A percentile compares a stretch with the other conserved stretches of the same genome.
These are phyloP conservation scores for Andrena flavipes DNA, from an alignment of 2,888 invertebrate genomes.

Conservation along the genomic window DNA sequence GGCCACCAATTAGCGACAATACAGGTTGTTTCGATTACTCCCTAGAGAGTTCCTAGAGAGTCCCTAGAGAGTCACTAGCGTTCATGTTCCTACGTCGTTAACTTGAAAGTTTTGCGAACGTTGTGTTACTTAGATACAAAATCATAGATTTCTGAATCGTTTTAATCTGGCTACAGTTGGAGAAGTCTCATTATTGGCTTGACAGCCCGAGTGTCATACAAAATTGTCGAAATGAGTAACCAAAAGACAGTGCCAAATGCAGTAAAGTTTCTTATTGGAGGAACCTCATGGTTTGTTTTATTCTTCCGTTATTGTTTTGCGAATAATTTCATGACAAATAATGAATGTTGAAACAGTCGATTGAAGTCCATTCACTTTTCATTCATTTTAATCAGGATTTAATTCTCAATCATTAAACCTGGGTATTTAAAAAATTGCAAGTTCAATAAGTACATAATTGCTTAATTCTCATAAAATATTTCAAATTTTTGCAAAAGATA, in stretches of 20 bases:
- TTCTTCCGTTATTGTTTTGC: slow-evolving; percentile 11
- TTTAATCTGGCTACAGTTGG: neutral
- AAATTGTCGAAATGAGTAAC: slow-evolving; percentile 73
- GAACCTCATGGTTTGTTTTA: slow-evolving; percentile 80
- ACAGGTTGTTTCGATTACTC: no score
- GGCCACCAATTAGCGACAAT: no score
- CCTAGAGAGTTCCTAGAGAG: no score
- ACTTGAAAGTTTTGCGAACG: neutral
- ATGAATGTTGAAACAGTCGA: neutral
- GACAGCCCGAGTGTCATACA: slow-evolving; percentile 38
- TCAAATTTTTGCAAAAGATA: slow-evolving; percentile 1
- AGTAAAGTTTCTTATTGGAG: slow-evolving; percentile 82
- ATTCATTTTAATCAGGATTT: neutral
- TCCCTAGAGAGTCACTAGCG: no score
- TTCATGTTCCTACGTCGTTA: no score
- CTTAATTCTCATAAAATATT: neutral
- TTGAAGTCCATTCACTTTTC: neutral
- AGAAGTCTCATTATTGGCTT: slow-evolving; percentile 9
- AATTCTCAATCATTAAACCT: neutral
- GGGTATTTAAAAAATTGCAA: neutral
- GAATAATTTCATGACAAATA: neutral
- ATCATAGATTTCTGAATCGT: neutral
- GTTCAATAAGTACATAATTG: neutral
- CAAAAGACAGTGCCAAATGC: slow-evolving; percentile 80
- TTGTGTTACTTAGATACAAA: neutral